Conservation (phyloP, 1,140 invertebrate species). For the Drosophila teissieri region DNA sequence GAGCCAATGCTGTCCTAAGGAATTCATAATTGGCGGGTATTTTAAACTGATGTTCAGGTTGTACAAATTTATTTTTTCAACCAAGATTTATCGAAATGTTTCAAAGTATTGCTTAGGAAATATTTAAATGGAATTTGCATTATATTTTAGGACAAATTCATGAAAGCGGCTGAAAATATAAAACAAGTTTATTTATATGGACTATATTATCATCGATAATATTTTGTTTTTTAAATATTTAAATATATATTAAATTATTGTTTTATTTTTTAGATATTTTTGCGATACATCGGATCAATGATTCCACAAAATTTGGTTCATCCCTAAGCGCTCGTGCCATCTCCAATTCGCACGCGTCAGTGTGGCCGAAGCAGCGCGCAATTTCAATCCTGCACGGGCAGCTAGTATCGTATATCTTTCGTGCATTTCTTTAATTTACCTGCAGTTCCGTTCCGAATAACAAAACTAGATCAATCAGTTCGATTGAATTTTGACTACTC, state of each 20-base stretch:
- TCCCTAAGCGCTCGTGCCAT: slow-evolving; percentile 1
- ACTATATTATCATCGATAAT: too few relatives aligned
- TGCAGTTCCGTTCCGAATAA: slow-evolving; percentile 32
- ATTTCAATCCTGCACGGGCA: slow-evolving; percentile 6
- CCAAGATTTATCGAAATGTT: too few relatives aligned
- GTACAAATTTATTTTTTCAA: too few relatives aligned
- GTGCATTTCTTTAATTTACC: slow-evolving; percentile 46
- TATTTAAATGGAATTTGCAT: too few relatives aligned
- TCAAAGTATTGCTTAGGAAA: too few relatives aligned
- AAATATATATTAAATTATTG: neutral
- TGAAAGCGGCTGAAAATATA: too few relatives aligned
- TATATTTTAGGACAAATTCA: too few relatives aligned
- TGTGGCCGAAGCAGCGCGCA: slow-evolving; percentile 7
- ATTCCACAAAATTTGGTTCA: slow-evolving; percentile 5
- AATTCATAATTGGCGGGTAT: neutral
- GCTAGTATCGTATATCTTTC: slow-evolving; percentile 39
- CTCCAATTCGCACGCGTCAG: neutral
- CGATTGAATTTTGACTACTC: neutral
- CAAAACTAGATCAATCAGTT: slow-evolving; percentile 26
- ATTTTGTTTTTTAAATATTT: neutral
- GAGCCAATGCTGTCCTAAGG: neutral
- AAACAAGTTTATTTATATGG: too few relatives aligned
- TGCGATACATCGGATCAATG: slow-evolving; percentile 4
- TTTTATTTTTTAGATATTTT: neutral
- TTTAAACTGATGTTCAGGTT: neutral